Conservation (phyloP, 2,797 vertebrate species). For the Discoglossus pictus region DNA sequence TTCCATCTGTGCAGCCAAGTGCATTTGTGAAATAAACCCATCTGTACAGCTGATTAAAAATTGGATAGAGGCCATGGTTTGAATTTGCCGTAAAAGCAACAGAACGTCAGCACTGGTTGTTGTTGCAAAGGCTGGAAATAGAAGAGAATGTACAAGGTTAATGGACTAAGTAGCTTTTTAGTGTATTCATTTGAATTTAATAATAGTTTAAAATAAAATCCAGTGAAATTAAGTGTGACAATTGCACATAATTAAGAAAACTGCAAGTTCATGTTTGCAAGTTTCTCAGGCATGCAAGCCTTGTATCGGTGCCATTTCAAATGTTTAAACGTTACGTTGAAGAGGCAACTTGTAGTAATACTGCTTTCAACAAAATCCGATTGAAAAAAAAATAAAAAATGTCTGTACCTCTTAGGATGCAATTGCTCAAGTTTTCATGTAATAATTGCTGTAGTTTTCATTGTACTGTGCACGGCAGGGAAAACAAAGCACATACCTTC, state of each 20-base stretch:
- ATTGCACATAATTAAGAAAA: conserved; percentile 57
- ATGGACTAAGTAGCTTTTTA: conserved; percentile 62
- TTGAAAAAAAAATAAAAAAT: conserved; percentile 42
- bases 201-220: conserved; percentile 64
- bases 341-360: conserved; percentile 39
- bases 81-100: conserved; percentile 68
- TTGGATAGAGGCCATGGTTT: conserved; percentile 74
- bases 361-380: conserved; percentile 42
- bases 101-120: conserved; percentile 65
- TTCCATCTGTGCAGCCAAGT: conserved; percentile 75
- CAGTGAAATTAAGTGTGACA: conserved; percentile 60
- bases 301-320: conserved; percentile 53
- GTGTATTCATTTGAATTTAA: conserved; percentile 64
- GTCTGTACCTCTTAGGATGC: too few species aligned
- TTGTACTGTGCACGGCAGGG: too few species aligned
- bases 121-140: conserved; percentile 56
- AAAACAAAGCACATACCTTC: too few species aligned
- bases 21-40: conserved; percentile 79
- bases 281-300: conserved; percentile 41
- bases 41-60: conserved; percentile 81
- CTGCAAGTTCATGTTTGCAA: conserved; percentile 51
- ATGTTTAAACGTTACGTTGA: conserved; percentile 46
- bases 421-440: too few species aligned
- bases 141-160: conserved; percentile 55
- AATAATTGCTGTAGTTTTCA: too few species aligned